A percentile compares a stretch with the other conserved stretches of the same genome.
Conservation (phyloP, 2,113 vertebrate genomes). For the Diphyllodes magnificus region DNA sequence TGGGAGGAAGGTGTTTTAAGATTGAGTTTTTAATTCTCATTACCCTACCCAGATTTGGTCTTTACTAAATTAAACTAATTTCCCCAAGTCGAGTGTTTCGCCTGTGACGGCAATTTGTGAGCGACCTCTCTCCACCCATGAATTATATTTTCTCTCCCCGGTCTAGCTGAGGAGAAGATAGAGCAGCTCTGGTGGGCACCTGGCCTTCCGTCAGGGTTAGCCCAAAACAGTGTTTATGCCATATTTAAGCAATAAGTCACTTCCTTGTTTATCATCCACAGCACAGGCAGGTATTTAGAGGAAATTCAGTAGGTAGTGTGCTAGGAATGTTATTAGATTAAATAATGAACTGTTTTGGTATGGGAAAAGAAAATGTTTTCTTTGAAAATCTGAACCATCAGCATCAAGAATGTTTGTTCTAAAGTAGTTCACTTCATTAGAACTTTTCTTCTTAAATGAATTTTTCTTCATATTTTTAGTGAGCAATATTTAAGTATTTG, state of each 20-base stretch:
- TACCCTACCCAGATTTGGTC: not conserved
- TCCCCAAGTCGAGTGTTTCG: fast-evolving
- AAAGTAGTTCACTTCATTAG: not conserved
- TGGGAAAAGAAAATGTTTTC: not conserved
- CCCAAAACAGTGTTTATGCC: not conserved
- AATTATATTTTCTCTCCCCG: not conserved
- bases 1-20: not conserved
- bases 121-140: not conserved
- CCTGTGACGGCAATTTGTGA: not conserved
- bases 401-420: not conserved
- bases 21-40: not conserved
- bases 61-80: not conserved
- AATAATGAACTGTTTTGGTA: not conserved
- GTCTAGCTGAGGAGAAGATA: not conserved
- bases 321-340: not conserved
- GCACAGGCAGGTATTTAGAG: not conserved
- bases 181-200: not conserved
- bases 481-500: not conserved
- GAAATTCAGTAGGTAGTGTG: not conserved
- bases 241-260: not conserved
- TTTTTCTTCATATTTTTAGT: not conserved
- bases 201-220: not conserved
- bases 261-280: not conserved
- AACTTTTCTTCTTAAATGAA: not conserved
- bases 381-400: not conserved